These are phyloP conservation scores for Parthenolecanium corni DNA, from an alignment of 2,888 invertebrate species.

Conservation along the genomic window DNA sequence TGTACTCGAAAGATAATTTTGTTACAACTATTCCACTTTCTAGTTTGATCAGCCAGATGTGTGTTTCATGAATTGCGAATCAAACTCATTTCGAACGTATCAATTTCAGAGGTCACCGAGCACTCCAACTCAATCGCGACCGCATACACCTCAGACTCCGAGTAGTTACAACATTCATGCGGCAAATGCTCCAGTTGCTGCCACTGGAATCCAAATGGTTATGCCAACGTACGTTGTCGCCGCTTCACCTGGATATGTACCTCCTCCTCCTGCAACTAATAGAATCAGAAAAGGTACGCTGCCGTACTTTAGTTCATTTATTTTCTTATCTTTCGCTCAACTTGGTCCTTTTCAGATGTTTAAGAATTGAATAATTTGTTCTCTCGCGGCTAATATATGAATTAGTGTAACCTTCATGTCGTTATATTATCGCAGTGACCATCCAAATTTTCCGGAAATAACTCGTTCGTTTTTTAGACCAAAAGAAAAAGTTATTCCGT, in stretches of 20 bases:
- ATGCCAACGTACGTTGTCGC: background rate
- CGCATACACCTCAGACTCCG: conserved; percentile 78
- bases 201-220: conserved; percentile 4
- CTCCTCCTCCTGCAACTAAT: conserved; percentile 1
- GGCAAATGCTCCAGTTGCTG: conserved; percentile 17
- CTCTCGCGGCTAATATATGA: too few relatives aligned
- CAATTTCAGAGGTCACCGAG: conserved; percentile 46
- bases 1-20: too few relatives aligned
- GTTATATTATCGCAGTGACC: too few relatives aligned
- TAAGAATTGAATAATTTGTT: conserved; percentile 23
- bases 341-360: background rate
- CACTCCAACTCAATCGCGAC: conserved; percentile 56
- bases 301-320: too few relatives aligned
- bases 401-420: too few relatives aligned
- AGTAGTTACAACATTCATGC: conserved; percentile 13
- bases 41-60: too few relatives aligned
- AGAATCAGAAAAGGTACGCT: conserved; percentile 15
- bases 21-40: too few relatives aligned
- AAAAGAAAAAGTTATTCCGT: too few relatives aligned
- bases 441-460: too few relatives aligned
- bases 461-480: too few relatives aligned
- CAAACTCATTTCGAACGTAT: too few relatives aligned
- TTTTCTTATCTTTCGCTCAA: background rate
- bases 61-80: too few relatives aligned
- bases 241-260: background rate